Evolutionary conservation across 2,888 invertebrate genomes (phyloP), one percentile per base, ranked within the genome.

Genomic region (Entomobrya multifasciata): DNA sequence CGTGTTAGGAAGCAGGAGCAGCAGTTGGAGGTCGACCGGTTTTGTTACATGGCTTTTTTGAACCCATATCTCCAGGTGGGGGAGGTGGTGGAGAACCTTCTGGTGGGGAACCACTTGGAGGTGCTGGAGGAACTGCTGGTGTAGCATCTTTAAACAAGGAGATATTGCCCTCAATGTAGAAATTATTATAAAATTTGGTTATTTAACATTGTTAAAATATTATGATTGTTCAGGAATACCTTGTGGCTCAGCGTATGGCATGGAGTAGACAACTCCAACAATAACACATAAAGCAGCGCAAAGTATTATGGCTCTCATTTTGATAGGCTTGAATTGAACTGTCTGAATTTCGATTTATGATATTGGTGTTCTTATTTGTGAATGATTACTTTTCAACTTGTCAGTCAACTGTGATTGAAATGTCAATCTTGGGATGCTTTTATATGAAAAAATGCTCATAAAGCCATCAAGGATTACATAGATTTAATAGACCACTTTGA

Each of bases 291-390:
- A 44, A 27, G 67, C 0, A 6, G 77, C 77, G 3, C 65, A 36
- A 22, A 84, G 15, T 8, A 84, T 11, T 20, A 84, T 27, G n/a
- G n/a, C 57, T n/a, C 49, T 84, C 84, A 84, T 84, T 62, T 41
- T 74, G 25, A 3, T n/a, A n/a, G 13, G 25, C 1, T 20, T 36
- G 15, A 47, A n/a, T 47, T 47, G 47, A 47, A 1, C 13, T 47
- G 10, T 47, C n/a, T n/a, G n/a, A n/a, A n/a, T n/a, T n/a, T n/a
- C n/a, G n/a, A n/a, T n/a, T n/a, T n/a, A n/a, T n/a, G n/a, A n/a
- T n/a, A n/a, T n/a, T n/a, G n/a, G n/a, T n/a, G n/a, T n/a, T n/a
- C n/a, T n/a, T n/a, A n/a, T n/a, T n/a, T n/a, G n/a, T n/a, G n/a
- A n/a, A n/a, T n/a, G n/a, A n/a, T n/a, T n/a, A n/a, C n/a, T n/a